These are phyloP conservation scores for Drosophila sp. DNA, from an alignment of 1,140 invertebrate genomes.

Conservation along the genomic window DNA sequence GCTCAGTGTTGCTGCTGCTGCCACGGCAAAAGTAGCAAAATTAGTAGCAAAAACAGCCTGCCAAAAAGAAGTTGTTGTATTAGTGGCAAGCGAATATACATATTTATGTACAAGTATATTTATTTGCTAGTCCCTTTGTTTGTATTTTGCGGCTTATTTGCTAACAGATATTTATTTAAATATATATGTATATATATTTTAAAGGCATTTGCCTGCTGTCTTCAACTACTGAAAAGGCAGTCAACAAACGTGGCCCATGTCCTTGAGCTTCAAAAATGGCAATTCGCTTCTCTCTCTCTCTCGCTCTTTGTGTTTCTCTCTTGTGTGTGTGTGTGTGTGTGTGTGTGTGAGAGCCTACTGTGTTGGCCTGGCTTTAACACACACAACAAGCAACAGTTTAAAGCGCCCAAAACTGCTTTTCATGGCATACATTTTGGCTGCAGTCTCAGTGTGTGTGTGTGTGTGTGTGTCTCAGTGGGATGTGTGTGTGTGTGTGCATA, in stretches of 20 bases:
- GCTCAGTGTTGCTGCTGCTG: slow-evolving; percentile 1
- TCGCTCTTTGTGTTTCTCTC: neutral
- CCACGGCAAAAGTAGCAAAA: slow-evolving; percentile 64
- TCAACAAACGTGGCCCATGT: slow-evolving; percentile 45
- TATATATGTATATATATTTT: slow-evolving; percentile 34
- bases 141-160: slow-evolving; percentile 15
- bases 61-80: slow-evolving; percentile 30
- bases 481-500: slow-evolving; percentile 17
- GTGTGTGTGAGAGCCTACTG: slow-evolving; percentile 11
- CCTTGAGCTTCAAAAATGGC: slow-evolving; percentile 71
- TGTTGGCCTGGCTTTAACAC: slow-evolving; percentile 6
- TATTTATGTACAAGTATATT: neutral
- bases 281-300: slow-evolving; percentile 8
- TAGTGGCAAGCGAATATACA: neutral
- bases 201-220: slow-evolving; percentile 35
- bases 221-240: slow-evolving; percentile 46
- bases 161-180: too few relatives aligned
- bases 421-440: slow-evolving; percentile 39
- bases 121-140: slow-evolving; percentile 4
- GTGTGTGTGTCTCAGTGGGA: neutral
- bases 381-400: slow-evolving; percentile 46
- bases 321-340: slow-evolving; percentile 8
- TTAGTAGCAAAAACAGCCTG: slow-evolving; percentile 63
- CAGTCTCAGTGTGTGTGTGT: neutral
- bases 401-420: slow-evolving; percentile 34